Conservation (phyloP, 2,888 invertebrate species). For the Escarpia spicata region DNA sequence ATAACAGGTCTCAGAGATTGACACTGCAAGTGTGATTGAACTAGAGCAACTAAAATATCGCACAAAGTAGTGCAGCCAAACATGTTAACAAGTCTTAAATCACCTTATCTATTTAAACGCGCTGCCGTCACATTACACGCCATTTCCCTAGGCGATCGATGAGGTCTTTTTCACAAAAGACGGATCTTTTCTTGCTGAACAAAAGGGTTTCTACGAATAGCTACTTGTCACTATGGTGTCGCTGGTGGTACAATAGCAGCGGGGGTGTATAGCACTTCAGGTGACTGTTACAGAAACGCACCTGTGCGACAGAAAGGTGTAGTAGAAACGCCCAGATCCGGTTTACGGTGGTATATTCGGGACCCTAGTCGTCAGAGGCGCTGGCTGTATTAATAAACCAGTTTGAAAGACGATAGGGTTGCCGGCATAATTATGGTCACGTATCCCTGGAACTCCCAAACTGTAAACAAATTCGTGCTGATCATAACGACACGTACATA, state of each 20-base stretch:
- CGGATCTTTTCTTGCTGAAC: background rate
- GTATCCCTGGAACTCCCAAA: background rate
- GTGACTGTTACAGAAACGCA: background rate
- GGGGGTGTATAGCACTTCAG: background rate
- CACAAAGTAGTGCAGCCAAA: background rate
- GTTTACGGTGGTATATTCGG: background rate
- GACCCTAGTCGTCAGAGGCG: background rate
- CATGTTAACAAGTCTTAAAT: background rate
- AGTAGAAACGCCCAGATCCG: background rate
- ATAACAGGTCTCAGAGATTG: too few species aligned
- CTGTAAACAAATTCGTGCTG: background rate
- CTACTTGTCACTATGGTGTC: background rate
- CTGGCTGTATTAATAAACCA: background rate
- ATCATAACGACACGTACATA: background rate
- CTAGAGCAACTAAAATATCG: background rate
- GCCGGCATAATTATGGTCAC: background rate
- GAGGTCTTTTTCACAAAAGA: slow-evolving; percentile 9
- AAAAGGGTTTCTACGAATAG: background rate
- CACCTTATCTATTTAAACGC: background rate
- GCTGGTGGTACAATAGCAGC: background rate
- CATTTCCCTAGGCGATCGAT: background rate
- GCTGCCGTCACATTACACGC: background rate
- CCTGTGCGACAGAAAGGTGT: background rate
- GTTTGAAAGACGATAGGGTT: background rate
- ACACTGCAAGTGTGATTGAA: background rate